These are phyloP conservation scores for Euplexia lucipara DNA, from an alignment of 2,888 invertebrate genomes.

Conservation along the genomic window DNA sequence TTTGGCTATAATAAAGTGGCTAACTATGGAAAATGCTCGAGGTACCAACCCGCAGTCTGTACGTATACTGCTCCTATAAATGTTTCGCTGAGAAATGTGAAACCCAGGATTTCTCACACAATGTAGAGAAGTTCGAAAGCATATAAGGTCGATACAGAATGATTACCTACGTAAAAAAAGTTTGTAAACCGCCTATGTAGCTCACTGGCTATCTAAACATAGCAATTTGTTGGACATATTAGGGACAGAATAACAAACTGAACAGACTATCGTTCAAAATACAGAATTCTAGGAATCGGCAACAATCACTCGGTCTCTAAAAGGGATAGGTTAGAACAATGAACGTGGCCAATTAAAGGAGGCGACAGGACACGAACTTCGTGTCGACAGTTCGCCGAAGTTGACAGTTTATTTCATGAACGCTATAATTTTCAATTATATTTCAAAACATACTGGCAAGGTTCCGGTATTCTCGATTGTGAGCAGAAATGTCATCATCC, in stretches of 20 bases:
- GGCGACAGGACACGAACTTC: constrained; percentile 81
- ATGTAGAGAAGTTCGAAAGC: constrained; percentile 75
- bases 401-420: constrained; percentile 80
- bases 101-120: constrained; percentile 81
- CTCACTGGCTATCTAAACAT: constrained; percentile 46
- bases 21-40: constrained; percentile 59
- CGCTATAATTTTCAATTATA: constrained; percentile 83
- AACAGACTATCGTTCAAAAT: constrained; percentile 69
- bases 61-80: constrained; percentile 71
- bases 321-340: constrained; percentile 78
- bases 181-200: constrained; percentile 69
- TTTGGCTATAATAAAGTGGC: constrained; percentile 67
- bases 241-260: constrained; percentile 71
- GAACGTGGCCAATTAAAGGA: constrained; percentile 83
- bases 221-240: constrained; percentile 75
- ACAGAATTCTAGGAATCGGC: constrained; percentile 72
- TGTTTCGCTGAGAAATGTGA: constrained; percentile 81
- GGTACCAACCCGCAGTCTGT: constrained; percentile 58
- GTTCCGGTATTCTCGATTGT: constrained; percentile 70
- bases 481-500: constrained; percentile 73
- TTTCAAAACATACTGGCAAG: constrained; percentile 73
- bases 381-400: constrained; percentile 76
- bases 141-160: constrained; percentile 65
- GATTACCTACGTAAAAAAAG: constrained; percentile 78
- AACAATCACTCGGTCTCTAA: constrained; percentile 72